phyloP scores from a whole-genome alignment of 92 coral and sea anemone species.

The Phenganax subtilis region DNA sequence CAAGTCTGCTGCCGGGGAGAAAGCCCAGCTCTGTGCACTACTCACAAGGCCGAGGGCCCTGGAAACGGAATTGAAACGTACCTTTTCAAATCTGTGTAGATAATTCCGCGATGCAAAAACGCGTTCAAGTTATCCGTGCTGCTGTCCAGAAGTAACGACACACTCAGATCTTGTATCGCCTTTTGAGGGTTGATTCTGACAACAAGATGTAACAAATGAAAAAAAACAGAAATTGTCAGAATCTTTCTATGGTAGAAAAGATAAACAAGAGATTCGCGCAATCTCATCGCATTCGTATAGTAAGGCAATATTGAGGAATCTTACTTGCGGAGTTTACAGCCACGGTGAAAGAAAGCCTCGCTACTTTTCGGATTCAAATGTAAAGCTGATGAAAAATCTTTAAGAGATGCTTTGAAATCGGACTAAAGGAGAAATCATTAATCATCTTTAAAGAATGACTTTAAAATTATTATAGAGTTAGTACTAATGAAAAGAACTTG shows the following conservation, averaged over 20 bases:
- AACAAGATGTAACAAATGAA: neutral
- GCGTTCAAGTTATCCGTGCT: conserved; percentile 67
- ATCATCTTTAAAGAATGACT: neutral
- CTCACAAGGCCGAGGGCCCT: neutral
- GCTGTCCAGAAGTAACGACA: conserved; percentile 76
- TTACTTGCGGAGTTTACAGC: conserved; percentile 88
- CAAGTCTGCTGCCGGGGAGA: too few species aligned
- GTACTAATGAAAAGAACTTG: too few species aligned
- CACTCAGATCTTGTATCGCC: conserved; percentile 91
- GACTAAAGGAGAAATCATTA: conserved; percentile 46
- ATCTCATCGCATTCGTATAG: neutral
- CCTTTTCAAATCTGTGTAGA: conserved; percentile 95
- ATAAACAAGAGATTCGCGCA: neutral
- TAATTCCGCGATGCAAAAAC: conserved; percentile 81
- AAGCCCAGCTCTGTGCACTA: neutral
- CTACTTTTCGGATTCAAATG: conserved; percentile 81
- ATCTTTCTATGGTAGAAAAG: too few species aligned
- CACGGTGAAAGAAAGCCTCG: conserved; percentile 81
- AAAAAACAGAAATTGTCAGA: neutral
- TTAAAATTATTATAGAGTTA: too few species aligned
- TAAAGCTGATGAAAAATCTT: conserved; percentile 83
- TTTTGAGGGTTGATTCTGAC: conserved; percentile 74
- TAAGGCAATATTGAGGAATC: neutral
- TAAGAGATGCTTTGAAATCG: conserved; percentile 62
- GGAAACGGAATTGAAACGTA: conserved; percentile 13